A percentile compares a stretch with the other conserved stretches of the same genome.
phyloP scores from a whole-genome alignment of 64 coral and sea anemone genomes.

The Stichodactyla mertensii region DNA sequence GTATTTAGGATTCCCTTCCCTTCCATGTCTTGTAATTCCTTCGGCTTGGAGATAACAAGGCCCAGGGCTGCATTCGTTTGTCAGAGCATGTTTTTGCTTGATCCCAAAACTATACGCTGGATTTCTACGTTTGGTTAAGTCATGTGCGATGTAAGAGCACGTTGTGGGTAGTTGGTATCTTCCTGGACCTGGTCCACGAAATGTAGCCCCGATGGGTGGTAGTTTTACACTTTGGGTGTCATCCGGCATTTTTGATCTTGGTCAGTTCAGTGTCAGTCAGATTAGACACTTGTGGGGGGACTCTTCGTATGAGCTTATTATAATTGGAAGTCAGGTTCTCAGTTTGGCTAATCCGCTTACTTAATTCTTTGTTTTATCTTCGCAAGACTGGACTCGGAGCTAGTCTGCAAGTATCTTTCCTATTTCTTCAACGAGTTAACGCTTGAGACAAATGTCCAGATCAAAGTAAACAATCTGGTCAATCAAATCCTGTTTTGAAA shows the following conservation, averaged over 20 bases:
- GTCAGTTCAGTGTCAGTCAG: too few species aligned
- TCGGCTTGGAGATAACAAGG: constrained; percentile 30
- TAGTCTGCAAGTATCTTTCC: too few species aligned
- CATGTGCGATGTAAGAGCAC: constrained; percentile 14
- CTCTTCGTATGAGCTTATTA: neutral
- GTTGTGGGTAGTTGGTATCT: constrained; percentile 50
- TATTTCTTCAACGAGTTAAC: too few species aligned
- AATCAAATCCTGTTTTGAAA: too few species aligned
- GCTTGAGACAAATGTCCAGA: too few species aligned
- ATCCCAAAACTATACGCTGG: constrained; percentile 45
- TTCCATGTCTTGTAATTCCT: constrained; percentile 38
- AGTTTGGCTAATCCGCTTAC: neutral
- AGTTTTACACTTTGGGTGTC: constrained; percentile 34
- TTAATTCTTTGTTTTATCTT: neutral
- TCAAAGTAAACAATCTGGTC: too few species aligned
- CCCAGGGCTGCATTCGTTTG: constrained; percentile 60
- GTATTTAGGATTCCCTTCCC: constrained; percentile 56
- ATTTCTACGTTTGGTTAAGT: constrained; percentile 51
- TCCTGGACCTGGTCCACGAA: constrained; percentile 57
- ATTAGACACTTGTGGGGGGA: too few species aligned
- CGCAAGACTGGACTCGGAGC: neutral
- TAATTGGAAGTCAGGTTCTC: neutral
- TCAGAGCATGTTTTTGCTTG: constrained; percentile 30
- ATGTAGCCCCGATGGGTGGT: constrained; percentile 48
- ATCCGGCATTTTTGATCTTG: constrained; percentile 37